Base-by-base conservation (phyloP, 2,113 vertebrate species). In the Aplodontia rufa region DNA sequence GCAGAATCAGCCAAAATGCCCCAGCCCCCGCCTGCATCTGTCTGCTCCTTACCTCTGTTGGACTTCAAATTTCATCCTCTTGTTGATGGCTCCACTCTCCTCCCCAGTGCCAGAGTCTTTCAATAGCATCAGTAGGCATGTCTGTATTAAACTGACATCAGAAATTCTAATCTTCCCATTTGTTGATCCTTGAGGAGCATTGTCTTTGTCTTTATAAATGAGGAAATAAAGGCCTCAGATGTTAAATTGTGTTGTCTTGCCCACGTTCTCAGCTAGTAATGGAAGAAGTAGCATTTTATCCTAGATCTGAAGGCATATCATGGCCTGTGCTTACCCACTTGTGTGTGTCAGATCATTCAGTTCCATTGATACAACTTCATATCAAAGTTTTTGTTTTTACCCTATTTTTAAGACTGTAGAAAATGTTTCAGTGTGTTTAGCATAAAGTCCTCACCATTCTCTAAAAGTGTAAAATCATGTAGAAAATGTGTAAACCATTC, bases 401-500 rank as follows among this genome's bases (percentile, higher is more conserved):
- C 26, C 0, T 62, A 20, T 37, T 76, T 86, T 90, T 55, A 30
- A 49, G 88, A 26, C 32, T 49, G 17, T 76, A 74, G 47, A 66
- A 42, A n/a, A 69, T 88, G 4, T 51, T 71, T 66, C 69, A n/a
- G 45, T 8, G 32, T 37, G 19, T 22, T 82, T 26, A 35, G 37
- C 24, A 40, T 85, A 47, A 55, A 81, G 35, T 80, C 45, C 16
- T 64, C 72, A 8, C 68, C 37, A 30, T 80, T 96, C 80, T 66
- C 83, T 68, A 26, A 68, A 75, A 37, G 26, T 19, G 13, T 76
- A 40, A 68, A 68, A 74, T 53, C 58, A 20, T 32, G 8, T 45
- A 66, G 74, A 60, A 87, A 96, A 84, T 28, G 60, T 87, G 13
- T 75, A 75, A 90, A 32, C 37, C 35, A 72, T n/a, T 94, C 62